Evolutionary conservation across 1,140 invertebrate species (phyloP).

Genomic region (Amyelois transitella): DNA sequence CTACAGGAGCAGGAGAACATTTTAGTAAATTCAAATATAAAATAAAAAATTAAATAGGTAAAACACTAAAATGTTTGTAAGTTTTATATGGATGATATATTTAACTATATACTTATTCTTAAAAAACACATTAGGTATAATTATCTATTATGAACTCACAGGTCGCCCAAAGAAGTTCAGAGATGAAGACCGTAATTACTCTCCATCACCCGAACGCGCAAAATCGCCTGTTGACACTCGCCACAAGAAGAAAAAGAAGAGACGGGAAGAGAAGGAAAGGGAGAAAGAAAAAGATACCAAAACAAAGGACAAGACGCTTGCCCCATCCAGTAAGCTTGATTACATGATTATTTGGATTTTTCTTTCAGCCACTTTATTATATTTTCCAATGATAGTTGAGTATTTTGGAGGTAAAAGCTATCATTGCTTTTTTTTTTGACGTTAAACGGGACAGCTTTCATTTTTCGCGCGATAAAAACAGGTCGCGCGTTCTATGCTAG

Average conservation of each 20-base stretch:
- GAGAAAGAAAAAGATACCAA: slow-evolving; percentile 47
- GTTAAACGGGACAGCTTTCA: no score
- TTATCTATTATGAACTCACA: slow-evolving; percentile 10
- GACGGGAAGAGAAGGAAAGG: slow-evolving; percentile 45
- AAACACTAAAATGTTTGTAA: no score
- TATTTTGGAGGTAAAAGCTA: no score
- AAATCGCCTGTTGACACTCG: slow-evolving; percentile 46
- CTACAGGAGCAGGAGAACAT: no score
- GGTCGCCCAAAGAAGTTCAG: slow-evolving; percentile 44
- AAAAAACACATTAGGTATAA: not conserved
- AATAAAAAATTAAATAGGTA: no score
- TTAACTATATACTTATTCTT: no score
- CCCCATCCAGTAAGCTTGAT: slow-evolving; percentile 56
- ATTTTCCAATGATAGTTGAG: no score
- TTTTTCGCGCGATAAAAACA: no score
- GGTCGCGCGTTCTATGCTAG: no score
- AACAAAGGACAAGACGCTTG: slow-evolving; percentile 63
- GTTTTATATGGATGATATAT: no score
- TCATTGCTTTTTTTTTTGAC: no score
- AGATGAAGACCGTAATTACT: slow-evolving; percentile 44
- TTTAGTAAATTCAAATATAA: no score
- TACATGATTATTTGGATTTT: not conserved
- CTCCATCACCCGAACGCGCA: slow-evolving; percentile 40
- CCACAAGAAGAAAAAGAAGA: slow-evolving; percentile 66
- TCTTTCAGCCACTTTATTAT: not conserved